Percentiles rank a stretch among this genome's conserved stretches.
These are phyloP conservation scores for Junonia oenone DNA, from an alignment of 2,888 invertebrate genomes.

Conservation along the genomic window DNA sequence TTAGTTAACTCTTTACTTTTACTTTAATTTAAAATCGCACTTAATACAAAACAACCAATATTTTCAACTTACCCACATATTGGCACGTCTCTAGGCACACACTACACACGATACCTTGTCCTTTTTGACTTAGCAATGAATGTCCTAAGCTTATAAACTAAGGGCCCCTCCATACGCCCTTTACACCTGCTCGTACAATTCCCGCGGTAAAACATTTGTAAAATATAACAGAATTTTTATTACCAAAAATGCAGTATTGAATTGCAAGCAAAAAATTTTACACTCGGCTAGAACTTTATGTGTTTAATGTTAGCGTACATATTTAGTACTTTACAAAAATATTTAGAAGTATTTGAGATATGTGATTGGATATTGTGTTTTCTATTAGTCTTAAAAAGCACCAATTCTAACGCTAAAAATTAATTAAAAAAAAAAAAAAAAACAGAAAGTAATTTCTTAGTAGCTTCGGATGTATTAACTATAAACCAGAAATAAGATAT, in stretches of 20 bases:
- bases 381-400: neutral
- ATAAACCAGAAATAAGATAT: too few relatives aligned
- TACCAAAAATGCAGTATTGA: conserved; percentile 4
- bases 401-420: too few relatives aligned
- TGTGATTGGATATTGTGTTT: too few relatives aligned
- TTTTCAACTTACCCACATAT: conserved; percentile 34
- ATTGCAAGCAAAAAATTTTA: neutral
- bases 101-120: conserved; percentile 37
- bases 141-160: conserved; percentile 56
- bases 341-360: neutral
- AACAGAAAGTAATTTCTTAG: too few relatives aligned
- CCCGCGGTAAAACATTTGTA: conserved; percentile 6
- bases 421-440: too few relatives aligned
- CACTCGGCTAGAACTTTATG: neutral
- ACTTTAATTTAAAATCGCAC: neutral
- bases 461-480: too few relatives aligned
- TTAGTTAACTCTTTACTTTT: too few relatives aligned
- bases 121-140: conserved; percentile 36
- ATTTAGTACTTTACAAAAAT: neutral
- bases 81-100: conserved; percentile 38
- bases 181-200: conserved; percentile 33
- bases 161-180: conserved; percentile 55
- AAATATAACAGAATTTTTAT: conserved; percentile 9
- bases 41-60: neutral
- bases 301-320: neutral